phyloP scores from a whole-genome alignment of 1,140 invertebrate genomes.

The Lanistes nyassanus region DNA sequence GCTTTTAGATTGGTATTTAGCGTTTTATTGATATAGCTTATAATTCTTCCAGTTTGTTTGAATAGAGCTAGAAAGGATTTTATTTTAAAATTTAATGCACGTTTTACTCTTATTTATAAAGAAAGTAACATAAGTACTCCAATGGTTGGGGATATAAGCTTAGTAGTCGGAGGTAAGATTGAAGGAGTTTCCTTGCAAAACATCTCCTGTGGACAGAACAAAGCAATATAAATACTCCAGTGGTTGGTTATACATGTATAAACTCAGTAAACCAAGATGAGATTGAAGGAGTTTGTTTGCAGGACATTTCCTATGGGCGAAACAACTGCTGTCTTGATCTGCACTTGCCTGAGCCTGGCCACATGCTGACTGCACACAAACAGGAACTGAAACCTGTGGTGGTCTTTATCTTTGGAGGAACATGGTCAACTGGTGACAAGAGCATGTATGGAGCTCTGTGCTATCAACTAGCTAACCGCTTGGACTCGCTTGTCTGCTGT shows the following conservation, averaged over 20 bases:
- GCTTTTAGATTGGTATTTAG: too few relatives aligned
- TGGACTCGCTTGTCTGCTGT: slow-evolving; percentile 57
- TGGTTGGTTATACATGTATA: slow-evolving; percentile 8
- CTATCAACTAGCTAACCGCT: slow-evolving; percentile 51
- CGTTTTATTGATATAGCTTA: too few relatives aligned
- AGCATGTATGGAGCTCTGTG: slow-evolving; percentile 62
- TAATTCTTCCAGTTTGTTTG: too few relatives aligned
- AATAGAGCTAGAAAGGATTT: too few relatives aligned
- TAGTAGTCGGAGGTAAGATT: not conserved
- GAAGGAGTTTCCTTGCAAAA: not conserved
- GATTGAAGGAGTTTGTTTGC: slow-evolving; percentile 20
- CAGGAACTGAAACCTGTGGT: slow-evolving; percentile 49
- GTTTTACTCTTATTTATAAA: not conserved
- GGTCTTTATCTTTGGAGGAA: slow-evolving; percentile 62
- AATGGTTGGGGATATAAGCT: not conserved
- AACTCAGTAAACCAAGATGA: not conserved
- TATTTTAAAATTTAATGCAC: too few relatives aligned
- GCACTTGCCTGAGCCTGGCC: slow-evolving; percentile 41
- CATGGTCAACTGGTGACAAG: slow-evolving; percentile 62
- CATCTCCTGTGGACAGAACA: not conserved
- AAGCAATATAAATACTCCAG: not conserved
- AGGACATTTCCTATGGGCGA: slow-evolving; percentile 60
- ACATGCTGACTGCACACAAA: slow-evolving; percentile 1
- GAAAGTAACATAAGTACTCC: not conserved
- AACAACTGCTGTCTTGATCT: slow-evolving; percentile 59